Percentiles rank a stretch among this genome's conserved stretches.
Evolutionary conservation across 2,113 vertebrate genomes (phyloP).

Genomic region (Columba janthina): DNA sequence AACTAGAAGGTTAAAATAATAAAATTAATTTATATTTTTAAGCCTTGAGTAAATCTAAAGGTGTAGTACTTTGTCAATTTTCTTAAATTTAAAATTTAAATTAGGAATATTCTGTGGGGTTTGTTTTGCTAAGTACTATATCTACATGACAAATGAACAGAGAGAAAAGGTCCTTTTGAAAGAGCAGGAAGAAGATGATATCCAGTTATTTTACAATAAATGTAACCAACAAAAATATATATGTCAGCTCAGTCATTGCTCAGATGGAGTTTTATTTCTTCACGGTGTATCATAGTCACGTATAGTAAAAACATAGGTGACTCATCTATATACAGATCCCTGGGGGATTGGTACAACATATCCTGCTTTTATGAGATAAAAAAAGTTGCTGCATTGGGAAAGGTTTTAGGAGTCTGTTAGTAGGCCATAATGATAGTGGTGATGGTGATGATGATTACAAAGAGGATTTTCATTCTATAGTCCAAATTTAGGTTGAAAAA

Average conservation of each 20-base stretch:
- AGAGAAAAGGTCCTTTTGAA: neutral
- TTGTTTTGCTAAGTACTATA: neutral
- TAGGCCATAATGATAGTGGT: neutral
- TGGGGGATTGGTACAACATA: neutral
- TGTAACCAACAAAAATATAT: neutral
- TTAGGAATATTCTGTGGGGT: neutral
- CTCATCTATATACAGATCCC: neutral
- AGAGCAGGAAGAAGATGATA: rapidly evolving
- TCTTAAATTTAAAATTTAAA: neutral
- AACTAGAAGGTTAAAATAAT: neutral
- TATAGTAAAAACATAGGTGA: neutral
- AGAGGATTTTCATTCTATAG: too few species aligned
- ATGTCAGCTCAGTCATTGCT: neutral
- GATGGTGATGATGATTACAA: neutral
- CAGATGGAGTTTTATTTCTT: neutral
- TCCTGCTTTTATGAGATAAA: neutral
- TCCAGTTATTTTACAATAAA: neutral
- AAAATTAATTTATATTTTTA: neutral
- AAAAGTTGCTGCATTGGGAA: rapidly evolving
- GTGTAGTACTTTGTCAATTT: neutral
- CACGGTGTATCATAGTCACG: neutral
- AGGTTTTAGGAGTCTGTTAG: neutral
- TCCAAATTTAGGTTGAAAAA: neutral
- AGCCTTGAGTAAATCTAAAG: neutral
- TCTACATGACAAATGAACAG: neutral